These are phyloP conservation scores for Philopedon plagiatum DNA, from an alignment of 2,888 invertebrate genomes.

Conservation along the genomic window DNA sequence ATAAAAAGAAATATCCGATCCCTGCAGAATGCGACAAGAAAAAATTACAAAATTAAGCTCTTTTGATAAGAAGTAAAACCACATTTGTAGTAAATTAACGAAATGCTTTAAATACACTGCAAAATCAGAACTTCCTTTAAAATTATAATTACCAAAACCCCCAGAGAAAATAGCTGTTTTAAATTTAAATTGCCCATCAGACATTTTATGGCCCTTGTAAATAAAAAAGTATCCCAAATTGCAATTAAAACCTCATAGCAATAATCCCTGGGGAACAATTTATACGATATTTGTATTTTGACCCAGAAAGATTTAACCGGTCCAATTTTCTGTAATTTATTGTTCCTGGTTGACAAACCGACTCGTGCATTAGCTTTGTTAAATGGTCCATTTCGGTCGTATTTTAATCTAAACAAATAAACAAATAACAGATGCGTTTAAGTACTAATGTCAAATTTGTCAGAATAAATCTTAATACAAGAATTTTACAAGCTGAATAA, in stretches of 20 bases:
- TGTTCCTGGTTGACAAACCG: background rate
- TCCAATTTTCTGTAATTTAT: slow-evolving; percentile 7
- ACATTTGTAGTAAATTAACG: background rate
- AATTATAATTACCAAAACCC: background rate
- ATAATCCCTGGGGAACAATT: background rate
- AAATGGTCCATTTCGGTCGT: background rate
- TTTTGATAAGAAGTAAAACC: too few relatives aligned
- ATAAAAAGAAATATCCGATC: too few relatives aligned
- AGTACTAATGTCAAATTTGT: background rate
- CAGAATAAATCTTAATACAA: background rate
- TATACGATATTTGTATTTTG: slow-evolving; percentile 7
- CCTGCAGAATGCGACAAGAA: too few relatives aligned
- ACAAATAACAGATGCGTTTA: background rate
- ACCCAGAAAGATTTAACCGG: background rate
- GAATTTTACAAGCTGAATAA: too few relatives aligned
- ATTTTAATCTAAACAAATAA: background rate
- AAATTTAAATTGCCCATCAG: background rate
- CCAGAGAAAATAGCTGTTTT: background rate
- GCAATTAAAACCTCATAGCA: slow-evolving; percentile 1
- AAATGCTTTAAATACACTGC: background rate
- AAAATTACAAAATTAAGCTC: too few relatives aligned
- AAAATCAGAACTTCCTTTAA: background rate
- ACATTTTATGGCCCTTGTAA: background rate
- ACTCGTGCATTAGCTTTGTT: background rate
- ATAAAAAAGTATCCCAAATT: background rate